Percentiles rank a stretch among this genome's conserved stretches.
phyloP scores from a whole-genome alignment of 2,113 vertebrate genomes.

The Corvus moneduloides region DNA sequence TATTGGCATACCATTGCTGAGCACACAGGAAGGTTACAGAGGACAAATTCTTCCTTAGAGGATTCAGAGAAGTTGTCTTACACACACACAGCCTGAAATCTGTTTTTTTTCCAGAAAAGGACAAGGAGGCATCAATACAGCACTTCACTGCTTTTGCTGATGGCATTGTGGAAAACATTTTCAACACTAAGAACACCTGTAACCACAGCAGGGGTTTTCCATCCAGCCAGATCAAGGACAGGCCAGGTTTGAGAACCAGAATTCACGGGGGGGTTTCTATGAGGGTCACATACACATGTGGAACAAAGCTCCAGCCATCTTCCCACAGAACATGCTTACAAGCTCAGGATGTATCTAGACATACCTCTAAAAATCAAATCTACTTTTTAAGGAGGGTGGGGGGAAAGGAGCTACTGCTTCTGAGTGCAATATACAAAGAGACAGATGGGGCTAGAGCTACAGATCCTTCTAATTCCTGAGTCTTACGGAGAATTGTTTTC shows the following conservation, averaged over 20 bases:
- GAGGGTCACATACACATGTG: neutral
- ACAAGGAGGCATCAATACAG: neutral
- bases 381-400: neutral
- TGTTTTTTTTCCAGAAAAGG: neutral
- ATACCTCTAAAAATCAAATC: neutral
- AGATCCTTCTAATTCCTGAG: neutral
- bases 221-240: neutral
- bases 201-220: neutral
- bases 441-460: neutral
- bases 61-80: neutral
- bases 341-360: neutral
- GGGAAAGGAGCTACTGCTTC: neutral
- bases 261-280: neutral
- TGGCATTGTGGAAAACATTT: neutral
- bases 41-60: neutral
- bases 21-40: neutral
- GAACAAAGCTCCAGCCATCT: neutral
- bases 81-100: neutral
- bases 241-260: neutral
- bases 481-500: neutral
- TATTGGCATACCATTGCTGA: neutral
- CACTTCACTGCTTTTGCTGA: neutral
- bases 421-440: neutral
- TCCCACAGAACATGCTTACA: neutral
- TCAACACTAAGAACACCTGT: neutral